phyloP scores from a whole-genome alignment of 30 jellyfish, hydroid and myxozoan species.

The Aurelia sp. region DNA sequence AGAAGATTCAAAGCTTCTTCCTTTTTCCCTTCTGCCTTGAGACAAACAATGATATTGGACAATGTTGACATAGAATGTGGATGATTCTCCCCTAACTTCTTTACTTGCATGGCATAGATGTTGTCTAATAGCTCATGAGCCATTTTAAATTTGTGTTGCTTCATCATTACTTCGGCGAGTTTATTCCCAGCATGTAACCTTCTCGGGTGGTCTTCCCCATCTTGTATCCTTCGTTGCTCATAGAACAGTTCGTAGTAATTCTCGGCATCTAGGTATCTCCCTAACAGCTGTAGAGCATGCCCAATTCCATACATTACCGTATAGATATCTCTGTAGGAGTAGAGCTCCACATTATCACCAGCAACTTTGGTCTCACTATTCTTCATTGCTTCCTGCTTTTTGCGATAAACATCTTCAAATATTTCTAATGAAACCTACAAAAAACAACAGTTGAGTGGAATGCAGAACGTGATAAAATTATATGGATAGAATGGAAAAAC shows the following conservation, averaged over 20 bases:
- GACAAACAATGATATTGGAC: background rate
- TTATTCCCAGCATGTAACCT: constrained; percentile 60
- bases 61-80: constrained; percentile 33
- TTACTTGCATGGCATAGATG: constrained; percentile 24
- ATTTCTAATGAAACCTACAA: constrained; percentile 11
- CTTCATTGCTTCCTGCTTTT: constrained; percentile 5
- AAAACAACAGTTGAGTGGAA: background rate
- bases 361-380: background rate
- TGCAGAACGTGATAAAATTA: too few relatives aligned
- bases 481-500: too few relatives aligned
- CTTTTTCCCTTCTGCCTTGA: background rate
- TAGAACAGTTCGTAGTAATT: constrained; percentile 18
- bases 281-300: constrained; percentile 48
- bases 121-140: constrained; percentile 22
- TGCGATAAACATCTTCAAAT: constrained; percentile 40
- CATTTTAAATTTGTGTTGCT: background rate
- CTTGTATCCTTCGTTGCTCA: constrained; percentile 30
- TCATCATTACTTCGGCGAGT: constrained; percentile 23
- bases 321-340: constrained; percentile 36
- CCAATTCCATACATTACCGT: constrained; percentile 52
- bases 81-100: constrained; percentile 28
- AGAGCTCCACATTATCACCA: constrained; percentile 4
- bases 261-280: constrained; percentile 41
- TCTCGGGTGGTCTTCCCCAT: constrained; percentile 57
- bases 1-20: constrained; percentile 34